Evolutionary conservation across 2,888 invertebrate genomes (phyloP).

Genomic region (Agonopterix alstromeriana): DNA sequence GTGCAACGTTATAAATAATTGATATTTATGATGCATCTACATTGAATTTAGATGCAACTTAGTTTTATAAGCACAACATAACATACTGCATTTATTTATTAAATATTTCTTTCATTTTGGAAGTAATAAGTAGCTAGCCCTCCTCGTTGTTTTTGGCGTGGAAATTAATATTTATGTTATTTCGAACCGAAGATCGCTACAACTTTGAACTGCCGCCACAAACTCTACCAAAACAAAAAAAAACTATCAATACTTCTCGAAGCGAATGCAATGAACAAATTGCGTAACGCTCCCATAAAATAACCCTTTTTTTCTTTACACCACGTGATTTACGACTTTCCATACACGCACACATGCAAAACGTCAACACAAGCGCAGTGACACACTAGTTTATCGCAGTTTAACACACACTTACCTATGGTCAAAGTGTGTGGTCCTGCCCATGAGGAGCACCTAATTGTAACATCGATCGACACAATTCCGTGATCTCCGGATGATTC

Average conservation of each 20-base stretch:
- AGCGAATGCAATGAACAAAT: slow-evolving; percentile 31
- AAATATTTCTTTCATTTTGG: too few relatives aligned
- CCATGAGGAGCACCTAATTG: slow-evolving; percentile 75
- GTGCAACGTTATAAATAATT: too few relatives aligned
- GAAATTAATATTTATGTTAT: too few relatives aligned
- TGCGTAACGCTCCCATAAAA: slow-evolving; percentile 43
- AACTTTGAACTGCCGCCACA: neutral
- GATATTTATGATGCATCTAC: too few relatives aligned
- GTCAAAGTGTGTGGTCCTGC: slow-evolving; percentile 80
- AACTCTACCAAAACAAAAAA: slow-evolving; percentile 2
- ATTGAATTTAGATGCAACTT: too few relatives aligned
- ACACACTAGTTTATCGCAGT: slow-evolving; percentile 2
- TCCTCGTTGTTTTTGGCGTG: too few relatives aligned
- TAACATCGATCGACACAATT: slow-evolving; percentile 80
- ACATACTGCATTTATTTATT: too few relatives aligned
- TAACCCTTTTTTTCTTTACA: slow-evolving; percentile 35
- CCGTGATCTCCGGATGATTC: slow-evolving; percentile 81
- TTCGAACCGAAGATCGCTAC: too few relatives aligned
- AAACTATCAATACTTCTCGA: neutral
- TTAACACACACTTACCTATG: slow-evolving; percentile 53
- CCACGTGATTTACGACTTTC: slow-evolving; percentile 43
- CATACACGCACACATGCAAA: slow-evolving; percentile 13
- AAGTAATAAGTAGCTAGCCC: too few relatives aligned
- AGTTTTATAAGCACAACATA: too few relatives aligned
- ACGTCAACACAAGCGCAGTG: neutral